Evolutionary conservation across 2,113 vertebrate genomes (phyloP).

Genomic region (Aphyosemion australe): DNA sequence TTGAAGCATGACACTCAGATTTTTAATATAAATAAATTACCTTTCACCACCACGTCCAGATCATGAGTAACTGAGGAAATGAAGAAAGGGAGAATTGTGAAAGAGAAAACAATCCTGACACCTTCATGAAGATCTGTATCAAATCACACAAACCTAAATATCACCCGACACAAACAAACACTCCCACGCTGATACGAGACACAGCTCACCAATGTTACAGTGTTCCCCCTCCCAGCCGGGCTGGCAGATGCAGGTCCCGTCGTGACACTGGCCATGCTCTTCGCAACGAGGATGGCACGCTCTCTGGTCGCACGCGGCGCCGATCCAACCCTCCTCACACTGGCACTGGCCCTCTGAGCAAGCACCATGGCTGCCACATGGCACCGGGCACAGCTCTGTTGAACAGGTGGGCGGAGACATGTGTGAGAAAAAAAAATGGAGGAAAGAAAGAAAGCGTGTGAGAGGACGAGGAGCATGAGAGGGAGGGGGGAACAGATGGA

Average conservation of each 20-base stretch:
- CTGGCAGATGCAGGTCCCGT: slow-evolving; percentile 95
- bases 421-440: slow-evolving; percentile 32
- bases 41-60: slow-evolving; percentile 82
- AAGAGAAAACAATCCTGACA: slow-evolving; percentile 16
- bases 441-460: slow-evolving; percentile 14
- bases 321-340: slow-evolving; percentile 94
- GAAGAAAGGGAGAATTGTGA: slow-evolving; percentile 27
- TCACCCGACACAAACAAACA: slow-evolving; percentile 41
- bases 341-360: slow-evolving; percentile 91
- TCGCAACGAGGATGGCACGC: slow-evolving; percentile 92
- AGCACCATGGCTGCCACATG: slow-evolving; percentile 91
- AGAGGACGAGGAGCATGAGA: slow-evolving; percentile 25
- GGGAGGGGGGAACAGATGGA: slow-evolving; percentile 52
- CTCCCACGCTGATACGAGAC: slow-evolving; percentile 18
- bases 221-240: slow-evolving; percentile 98
- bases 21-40: slow-evolving; percentile 54
- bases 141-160: slow-evolving; percentile 37
- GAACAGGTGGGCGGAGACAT: slow-evolving; percentile 49
- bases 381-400: slow-evolving; percentile 91
- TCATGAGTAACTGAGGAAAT: slow-evolving; percentile 71
- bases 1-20: slow-evolving; percentile 14
- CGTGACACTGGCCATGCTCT: slow-evolving; percentile 94
- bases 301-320: slow-evolving; percentile 88
- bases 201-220: slow-evolving; percentile 92
- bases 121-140: slow-evolving; percentile 2